phyloP scores from a whole-genome alignment of 2,888 invertebrate genomes.

The Anoplius nigerrimus region DNA sequence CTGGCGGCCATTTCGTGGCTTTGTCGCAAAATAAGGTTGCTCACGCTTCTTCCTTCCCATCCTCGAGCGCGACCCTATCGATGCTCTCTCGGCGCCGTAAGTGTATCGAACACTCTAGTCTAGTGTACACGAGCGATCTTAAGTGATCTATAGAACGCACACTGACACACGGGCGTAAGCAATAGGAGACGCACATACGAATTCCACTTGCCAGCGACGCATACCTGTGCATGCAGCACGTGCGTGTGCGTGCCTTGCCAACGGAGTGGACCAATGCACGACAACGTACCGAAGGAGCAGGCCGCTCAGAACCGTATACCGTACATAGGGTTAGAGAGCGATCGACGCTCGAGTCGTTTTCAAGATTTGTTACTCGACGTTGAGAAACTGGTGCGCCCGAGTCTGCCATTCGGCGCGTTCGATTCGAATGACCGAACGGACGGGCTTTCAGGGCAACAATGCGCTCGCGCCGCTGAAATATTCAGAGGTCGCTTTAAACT shows the following conservation, averaged over 20 bases:
- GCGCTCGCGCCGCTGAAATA: slow-evolving; percentile 32
- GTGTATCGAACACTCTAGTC: slow-evolving; percentile 1
- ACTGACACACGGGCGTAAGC: not conserved
- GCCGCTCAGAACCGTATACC: no score
- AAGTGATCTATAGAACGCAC: slow-evolving; percentile 10
- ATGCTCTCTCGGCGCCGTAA: not conserved
- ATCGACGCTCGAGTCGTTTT: slow-evolving; percentile 32
- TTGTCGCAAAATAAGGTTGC: not conserved
- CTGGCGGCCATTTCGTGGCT: not conserved
- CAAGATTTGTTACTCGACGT: slow-evolving; percentile 64
- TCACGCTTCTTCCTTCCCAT: not conserved
- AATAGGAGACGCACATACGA: no score
- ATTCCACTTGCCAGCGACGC: no score
- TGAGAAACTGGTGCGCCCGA: slow-evolving; percentile 54
- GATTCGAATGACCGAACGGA: slow-evolving; percentile 1
- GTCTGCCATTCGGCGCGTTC: slow-evolving; percentile 7
- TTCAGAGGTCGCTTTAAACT: not conserved
- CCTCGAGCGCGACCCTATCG: not conserved
- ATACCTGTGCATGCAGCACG: no score
- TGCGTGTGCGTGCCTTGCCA: not conserved
- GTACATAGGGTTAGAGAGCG: no score
- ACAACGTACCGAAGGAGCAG: no score
- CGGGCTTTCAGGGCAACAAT: slow-evolving; percentile 33
- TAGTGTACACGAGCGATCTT: slow-evolving; percentile 4
- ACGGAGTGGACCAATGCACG: slow-evolving; percentile 25